Base-by-base conservation (phyloP, 2,888 invertebrate genomes). In the Drosophila monieri region DNA sequence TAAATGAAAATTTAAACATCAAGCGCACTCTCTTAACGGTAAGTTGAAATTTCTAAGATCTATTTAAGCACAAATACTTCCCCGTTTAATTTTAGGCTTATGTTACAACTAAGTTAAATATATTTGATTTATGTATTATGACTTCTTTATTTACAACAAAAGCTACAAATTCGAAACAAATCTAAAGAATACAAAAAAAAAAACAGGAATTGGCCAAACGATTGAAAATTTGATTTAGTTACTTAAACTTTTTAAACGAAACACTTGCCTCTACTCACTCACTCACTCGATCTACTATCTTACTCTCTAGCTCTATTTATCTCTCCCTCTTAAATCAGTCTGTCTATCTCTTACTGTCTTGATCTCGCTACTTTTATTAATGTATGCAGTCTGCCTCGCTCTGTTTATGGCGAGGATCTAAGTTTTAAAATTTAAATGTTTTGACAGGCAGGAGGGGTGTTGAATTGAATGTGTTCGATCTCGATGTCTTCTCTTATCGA, bases 171-270 rank as follows among this genome's bases (percentile, higher is more conserved):
- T 81, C 72, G 10, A 85, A 85, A 84, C 68, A 60, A 69, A 59
- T 49, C 39, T 10, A 48, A 59, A 41, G 25, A 53, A 78, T 77
- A 74, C 81, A 89, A 89, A 88, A 88, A 78, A 74, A 83, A 89
- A 89, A 88, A 88, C 89, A 89, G 89, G 85, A 90, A 89, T 90
- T 89, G 90, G 89, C 89, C 89, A 87, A 81, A 80, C 68, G 62
- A 88, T 85, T 80, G 85, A 88, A 86, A 88, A 85, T 78, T 85
- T 79, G 67, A 60, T 69, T 67, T 64, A 73, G 60, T 62, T 61
- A 62, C 41, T 67, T 65, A 64, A 52, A 52, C 52, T 55, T 44
- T 48, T 35, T 37, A 57, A 55, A 49, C 67, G 55, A 76, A 67
- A 79, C 64, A 72, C 67, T 80, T 69, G 65, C 73, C 76, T 74